These are phyloP conservation scores for Drosophila obscura DNA, from an alignment of 1,140 invertebrate genomes.

Conservation along the genomic window DNA sequence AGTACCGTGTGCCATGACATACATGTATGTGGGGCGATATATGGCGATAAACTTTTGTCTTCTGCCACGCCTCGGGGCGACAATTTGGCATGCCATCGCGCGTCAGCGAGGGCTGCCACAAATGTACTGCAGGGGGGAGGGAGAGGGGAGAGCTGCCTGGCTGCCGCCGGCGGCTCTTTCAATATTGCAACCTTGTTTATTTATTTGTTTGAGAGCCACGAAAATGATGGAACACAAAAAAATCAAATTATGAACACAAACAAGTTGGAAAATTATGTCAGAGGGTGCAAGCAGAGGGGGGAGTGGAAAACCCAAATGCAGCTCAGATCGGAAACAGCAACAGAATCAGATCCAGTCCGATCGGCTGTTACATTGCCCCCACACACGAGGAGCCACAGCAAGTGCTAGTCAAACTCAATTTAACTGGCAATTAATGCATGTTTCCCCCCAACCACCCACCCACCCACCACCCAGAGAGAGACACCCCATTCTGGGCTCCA, in stretches of 20 bases:
- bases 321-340: too few relatives aligned
- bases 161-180: slow-evolving; percentile 50
- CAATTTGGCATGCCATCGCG: slow-evolving; percentile 39
- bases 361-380: background rate
- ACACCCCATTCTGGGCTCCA: too few relatives aligned
- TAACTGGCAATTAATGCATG: slow-evolving; percentile 81
- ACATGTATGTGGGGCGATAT: background rate
- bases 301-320: slow-evolving; percentile 13
- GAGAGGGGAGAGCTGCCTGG: background rate
- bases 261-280: slow-evolving; percentile 1
- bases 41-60: slow-evolving; percentile 58
- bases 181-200: slow-evolving; percentile 56
- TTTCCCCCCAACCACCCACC: too few relatives aligned
- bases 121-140: too few relatives aligned
- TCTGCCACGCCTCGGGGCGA: slow-evolving; percentile 47
- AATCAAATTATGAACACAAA: slow-evolving; percentile 47
- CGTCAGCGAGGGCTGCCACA: background rate
- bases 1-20: too few relatives aligned
- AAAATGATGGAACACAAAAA: slow-evolving; percentile 32
- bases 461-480: background rate
- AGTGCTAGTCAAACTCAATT: slow-evolving; percentile 70
- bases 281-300: background rate
- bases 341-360: too few relatives aligned
- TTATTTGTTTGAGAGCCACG: slow-evolving; percentile 7
- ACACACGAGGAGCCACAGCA: too few relatives aligned